Base-by-base conservation (phyloP, 2,888 invertebrate species). In the Drosophila lutescens region DNA sequence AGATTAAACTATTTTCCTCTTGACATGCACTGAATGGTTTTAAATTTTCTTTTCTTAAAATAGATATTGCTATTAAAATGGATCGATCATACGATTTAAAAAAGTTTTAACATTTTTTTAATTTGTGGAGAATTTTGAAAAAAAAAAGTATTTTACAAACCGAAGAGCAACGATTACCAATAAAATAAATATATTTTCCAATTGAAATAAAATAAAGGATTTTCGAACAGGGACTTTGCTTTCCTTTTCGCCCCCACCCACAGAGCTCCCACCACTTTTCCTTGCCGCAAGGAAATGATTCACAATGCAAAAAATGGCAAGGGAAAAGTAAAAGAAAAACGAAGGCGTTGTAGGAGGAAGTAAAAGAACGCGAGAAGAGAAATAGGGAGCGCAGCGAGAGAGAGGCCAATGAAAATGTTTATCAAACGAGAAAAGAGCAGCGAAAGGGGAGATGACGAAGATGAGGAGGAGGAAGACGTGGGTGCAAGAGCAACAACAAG, bases 311-410 rank as follows among this genome's bases (percentile, higher is more conserved):
- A 55, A 61, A 34, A 41, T 23, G 34, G 38, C 40, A 57, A 54
- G 10, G 49, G 55, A 63, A 44, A 63, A 74, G 46, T 50, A 71
- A 65, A 69, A 40, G 55, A 51, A 34, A 63, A 57, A 58, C 38
- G 63, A 66, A 62, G 68, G 79, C 79, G 66, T 66, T 67, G 81
- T 81, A 63, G 70, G 60, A 70, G 60, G 55, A 74, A 69, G 70
- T 60, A 49, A 41, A 67, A 68, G 57, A 68, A 68, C 36, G 56
- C 49, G n/a, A 65, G 34, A 44, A 38, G 50, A 51, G 51, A 40
- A 41, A 36, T 20, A 23, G 47, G 47, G 34, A 34, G 34, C 34
- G 36, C n/a, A 59, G 50, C 34, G 51, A 68, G 38, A 49, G 54
- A 56, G 23, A 44, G 20, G 41, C 30, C 40, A 57, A 57, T 68